These are phyloP conservation scores for Leptobrachium ailaonicum DNA, from an alignment of 2,113 vertebrate genomes.

Conservation along the genomic window DNA sequence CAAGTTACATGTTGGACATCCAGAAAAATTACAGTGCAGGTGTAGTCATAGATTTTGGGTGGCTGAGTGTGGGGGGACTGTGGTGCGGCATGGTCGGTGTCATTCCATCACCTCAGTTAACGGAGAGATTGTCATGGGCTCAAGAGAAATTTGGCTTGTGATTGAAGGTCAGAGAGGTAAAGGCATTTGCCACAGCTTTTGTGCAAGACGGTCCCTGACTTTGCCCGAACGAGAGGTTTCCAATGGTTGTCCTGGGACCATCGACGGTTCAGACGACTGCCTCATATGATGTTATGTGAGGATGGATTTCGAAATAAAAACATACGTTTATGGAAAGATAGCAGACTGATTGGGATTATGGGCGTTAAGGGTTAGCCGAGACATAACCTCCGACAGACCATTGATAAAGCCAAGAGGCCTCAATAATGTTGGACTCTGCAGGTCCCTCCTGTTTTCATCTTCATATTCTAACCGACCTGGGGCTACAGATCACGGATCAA, in stretches of 20 bases:
- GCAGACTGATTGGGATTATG: too few species aligned
- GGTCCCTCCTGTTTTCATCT: too few species aligned
- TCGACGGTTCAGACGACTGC: constrained; percentile 53
- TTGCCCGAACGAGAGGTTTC: constrained; percentile 41
- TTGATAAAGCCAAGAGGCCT: too few species aligned
- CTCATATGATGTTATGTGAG: too few species aligned
- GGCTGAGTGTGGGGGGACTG: constrained; percentile 41
- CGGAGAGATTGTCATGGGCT: constrained; percentile 41
- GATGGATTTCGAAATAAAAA: too few species aligned
- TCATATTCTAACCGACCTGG: too few species aligned
- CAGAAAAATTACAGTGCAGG: constrained; percentile 40
- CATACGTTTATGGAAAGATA: too few species aligned
- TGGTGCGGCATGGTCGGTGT: constrained; percentile 54
- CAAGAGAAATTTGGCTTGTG: constrained; percentile 56
- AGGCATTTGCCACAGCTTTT: constrained; percentile 52
- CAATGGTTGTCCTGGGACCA: constrained; percentile 53
- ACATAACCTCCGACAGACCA: too few species aligned
- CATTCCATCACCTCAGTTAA: fast-evolving
- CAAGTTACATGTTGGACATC: constrained; percentile 50
- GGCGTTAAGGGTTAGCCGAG: too few species aligned
- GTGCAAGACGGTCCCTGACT: constrained; percentile 52
- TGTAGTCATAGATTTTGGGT: constrained; percentile 57
- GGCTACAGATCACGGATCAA: too few species aligned
- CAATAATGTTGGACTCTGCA: too few species aligned
- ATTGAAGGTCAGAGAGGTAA: constrained; percentile 48